Evolutionary conservation across 2,888 invertebrate genomes (phyloP).

Genomic region (Ennomos quercinarius): DNA sequence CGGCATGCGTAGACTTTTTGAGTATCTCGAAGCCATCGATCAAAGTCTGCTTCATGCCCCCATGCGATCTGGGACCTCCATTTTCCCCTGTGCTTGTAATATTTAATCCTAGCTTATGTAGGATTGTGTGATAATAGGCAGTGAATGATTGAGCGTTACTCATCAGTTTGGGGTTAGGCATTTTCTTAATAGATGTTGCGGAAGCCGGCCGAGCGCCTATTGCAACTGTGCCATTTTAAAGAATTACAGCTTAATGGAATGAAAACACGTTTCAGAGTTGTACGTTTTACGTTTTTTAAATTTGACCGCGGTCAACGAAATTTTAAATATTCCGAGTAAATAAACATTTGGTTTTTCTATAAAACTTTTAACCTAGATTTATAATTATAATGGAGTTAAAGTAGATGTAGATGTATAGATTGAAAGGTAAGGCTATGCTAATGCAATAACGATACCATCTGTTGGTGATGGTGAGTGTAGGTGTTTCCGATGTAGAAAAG

Average conservation of each 20-base stretch:
- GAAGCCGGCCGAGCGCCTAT: too few species aligned
- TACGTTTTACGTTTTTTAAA: too few species aligned
- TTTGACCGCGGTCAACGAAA: too few species aligned
- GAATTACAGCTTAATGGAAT: too few species aligned
- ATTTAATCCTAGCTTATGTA: slow-evolving; percentile 59
- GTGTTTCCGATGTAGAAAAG: too few species aligned
- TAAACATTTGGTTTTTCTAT: too few species aligned
- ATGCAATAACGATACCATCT: slow-evolving; percentile 25
- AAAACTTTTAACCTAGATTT: too few species aligned
- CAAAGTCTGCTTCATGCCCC: slow-evolving; percentile 55
- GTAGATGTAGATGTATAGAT: slow-evolving; percentile 23
- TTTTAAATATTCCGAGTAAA: too few species aligned
- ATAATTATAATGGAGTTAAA: slow-evolving; percentile 1
- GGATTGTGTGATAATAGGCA: slow-evolving; percentile 62
- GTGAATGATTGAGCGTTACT: slow-evolving; percentile 60
- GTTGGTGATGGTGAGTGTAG: too few species aligned
- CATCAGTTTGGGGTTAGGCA: slow-evolving; percentile 44
- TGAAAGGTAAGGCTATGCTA: slow-evolving; percentile 30
- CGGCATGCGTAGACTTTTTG: slow-evolving; percentile 44
- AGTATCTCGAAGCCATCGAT: slow-evolving; percentile 55
- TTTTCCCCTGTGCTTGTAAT: slow-evolving; percentile 55
- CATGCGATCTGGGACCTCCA: slow-evolving; percentile 43
- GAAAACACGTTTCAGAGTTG: too few species aligned
- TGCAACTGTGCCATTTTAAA: too few species aligned
- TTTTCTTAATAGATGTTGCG: slow-evolving; percentile 31